Conservation (phyloP, 2,113 vertebrate genomes). For the Microtus pennsylvanicus region DNA sequence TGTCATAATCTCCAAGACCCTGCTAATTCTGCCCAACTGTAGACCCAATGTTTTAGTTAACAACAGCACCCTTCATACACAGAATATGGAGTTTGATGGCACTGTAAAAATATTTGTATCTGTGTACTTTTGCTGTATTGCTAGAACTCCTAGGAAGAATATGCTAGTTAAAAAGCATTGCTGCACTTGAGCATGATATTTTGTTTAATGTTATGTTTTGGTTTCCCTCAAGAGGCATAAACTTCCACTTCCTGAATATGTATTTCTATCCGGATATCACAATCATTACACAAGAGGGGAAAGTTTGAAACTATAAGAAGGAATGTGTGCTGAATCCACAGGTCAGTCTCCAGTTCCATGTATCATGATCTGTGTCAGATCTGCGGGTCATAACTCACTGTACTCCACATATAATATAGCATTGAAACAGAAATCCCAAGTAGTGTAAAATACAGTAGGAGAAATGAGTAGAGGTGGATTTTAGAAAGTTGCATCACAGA, state of each 20-base stretch:
- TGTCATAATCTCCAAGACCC: neutral
- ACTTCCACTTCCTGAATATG: neutral
- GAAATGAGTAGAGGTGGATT: neutral
- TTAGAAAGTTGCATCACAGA: slow-evolving; percentile 32
- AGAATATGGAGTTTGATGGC: neutral
- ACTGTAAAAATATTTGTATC: neutral
- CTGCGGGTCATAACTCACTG: neutral
- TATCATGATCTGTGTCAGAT: neutral
- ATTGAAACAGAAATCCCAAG: neutral
- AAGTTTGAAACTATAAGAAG: neutral
- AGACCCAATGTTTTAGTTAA: neutral
- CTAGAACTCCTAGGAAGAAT: slow-evolving; percentile 2
- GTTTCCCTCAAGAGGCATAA: neutral
- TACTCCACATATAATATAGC: neutral
- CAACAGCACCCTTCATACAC: neutral
- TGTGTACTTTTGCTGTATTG: slow-evolving; percentile 45
- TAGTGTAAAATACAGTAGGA: neutral
- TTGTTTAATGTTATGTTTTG: neutral
- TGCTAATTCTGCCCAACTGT: neutral
- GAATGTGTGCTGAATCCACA: neutral
- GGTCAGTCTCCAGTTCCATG: neutral
- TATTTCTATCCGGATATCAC: neutral
- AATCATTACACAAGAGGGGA: neutral
- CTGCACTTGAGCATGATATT: neutral
- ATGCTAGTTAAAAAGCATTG: slow-evolving; percentile 18